These are phyloP conservation scores for Lanistes nyassanus DNA, from an alignment of 1,140 invertebrate genomes.

Conservation along the genomic window DNA sequence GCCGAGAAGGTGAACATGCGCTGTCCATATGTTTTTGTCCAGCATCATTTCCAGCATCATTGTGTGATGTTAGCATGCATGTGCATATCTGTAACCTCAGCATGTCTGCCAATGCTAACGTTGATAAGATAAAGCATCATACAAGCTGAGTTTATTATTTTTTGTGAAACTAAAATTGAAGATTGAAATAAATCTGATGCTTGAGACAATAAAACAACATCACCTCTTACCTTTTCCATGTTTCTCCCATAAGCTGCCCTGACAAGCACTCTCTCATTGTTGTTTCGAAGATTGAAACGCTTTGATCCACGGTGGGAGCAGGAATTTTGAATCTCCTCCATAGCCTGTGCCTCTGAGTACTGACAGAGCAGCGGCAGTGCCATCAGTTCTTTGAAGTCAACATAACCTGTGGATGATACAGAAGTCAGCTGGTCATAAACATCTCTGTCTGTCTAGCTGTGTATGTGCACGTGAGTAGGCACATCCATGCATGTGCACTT, in stretches of 20 bases:
- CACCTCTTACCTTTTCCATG: constrained; percentile 43
- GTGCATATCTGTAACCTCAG: too few species aligned
- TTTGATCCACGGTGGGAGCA: constrained; percentile 37
- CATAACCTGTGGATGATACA: constrained; percentile 42
- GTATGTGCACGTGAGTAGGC: too few species aligned
- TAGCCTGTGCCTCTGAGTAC: constrained; percentile 38
- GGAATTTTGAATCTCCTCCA: constrained; percentile 39
- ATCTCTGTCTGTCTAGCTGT: too few species aligned
- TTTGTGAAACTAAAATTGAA: background rate
- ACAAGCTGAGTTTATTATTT: background rate
- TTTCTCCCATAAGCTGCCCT: constrained; percentile 47
- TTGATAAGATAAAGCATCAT: background rate
- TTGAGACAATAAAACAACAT: background rate
- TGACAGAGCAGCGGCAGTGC: constrained; percentile 33
- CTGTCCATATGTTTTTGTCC: too few species aligned
- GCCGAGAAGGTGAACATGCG: too few species aligned
- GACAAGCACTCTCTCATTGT: constrained; percentile 35
- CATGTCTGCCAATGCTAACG: background rate
- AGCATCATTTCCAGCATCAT: too few species aligned
- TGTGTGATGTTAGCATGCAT: too few species aligned
- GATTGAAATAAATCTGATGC: background rate
- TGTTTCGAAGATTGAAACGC: constrained; percentile 39
- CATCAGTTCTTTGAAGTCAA: constrained; percentile 40
- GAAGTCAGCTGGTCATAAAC: background rate
- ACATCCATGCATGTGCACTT: too few species aligned